phyloP scores from a whole-genome alignment of 1,140 invertebrate species.

The Anastrepha ludens region DNA sequence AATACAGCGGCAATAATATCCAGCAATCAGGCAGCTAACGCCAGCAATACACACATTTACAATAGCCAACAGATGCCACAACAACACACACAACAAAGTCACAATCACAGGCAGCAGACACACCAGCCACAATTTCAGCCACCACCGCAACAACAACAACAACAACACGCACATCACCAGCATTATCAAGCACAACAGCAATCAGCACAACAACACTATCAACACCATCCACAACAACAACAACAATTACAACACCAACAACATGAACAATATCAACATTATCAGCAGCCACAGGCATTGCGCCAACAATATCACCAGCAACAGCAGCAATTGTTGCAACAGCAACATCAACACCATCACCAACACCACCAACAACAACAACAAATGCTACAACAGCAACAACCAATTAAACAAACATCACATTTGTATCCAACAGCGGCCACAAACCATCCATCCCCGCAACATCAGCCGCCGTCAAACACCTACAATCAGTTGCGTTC shows the following conservation, averaged over 20 bases:
- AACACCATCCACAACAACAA: slow-evolving; percentile 60
- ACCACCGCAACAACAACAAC: slow-evolving; percentile 61
- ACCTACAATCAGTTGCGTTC: slow-evolving; percentile 71
- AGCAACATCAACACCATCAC: slow-evolving; percentile 65
- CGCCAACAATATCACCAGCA: slow-evolving; percentile 57
- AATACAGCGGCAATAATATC: slow-evolving; percentile 69
- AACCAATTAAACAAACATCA: slow-evolving; percentile 74
- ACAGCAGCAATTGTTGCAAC: slow-evolving; percentile 62
- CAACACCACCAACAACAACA: slow-evolving; percentile 61
- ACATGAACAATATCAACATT: slow-evolving; percentile 58
- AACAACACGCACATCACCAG: slow-evolving; percentile 62
- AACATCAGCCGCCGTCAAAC: slow-evolving; percentile 64
- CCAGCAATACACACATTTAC: slow-evolving; percentile 33
- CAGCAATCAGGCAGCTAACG: slow-evolving; percentile 59
- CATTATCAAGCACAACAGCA: slow-evolving; percentile 60
- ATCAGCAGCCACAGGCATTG: neutral
- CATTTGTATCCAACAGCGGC: slow-evolving; percentile 71
- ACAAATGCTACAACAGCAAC: slow-evolving; percentile 63
- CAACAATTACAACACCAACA: slow-evolving; percentile 69
- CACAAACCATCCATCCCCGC: slow-evolving; percentile 59
- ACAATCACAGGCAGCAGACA: slow-evolving; percentile 60
- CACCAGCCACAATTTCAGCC: slow-evolving; percentile 71
- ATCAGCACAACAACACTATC: slow-evolving; percentile 58
- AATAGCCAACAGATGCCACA: slow-evolving; percentile 61
- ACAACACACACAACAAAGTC: slow-evolving; percentile 61